Base-by-base conservation (phyloP, 1,140 invertebrate species). In the Solenopsis invicta region DNA sequence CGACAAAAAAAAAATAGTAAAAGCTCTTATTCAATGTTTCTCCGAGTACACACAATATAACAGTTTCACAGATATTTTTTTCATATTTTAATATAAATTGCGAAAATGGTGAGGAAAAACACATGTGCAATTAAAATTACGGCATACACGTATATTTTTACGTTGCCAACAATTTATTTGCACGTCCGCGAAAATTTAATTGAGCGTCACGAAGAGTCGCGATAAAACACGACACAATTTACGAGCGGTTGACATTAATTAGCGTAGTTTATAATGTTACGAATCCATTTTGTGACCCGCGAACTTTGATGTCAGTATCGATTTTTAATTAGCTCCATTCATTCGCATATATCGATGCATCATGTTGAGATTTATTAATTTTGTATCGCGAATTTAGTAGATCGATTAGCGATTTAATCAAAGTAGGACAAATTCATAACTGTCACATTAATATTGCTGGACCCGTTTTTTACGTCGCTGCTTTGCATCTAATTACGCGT, bases 211-310 rank as follows among this genome's bases (percentile, higher is more conserved):
- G n/a, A 72, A 48, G 54, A 61, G 66, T 72, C 18, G 41, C 67
- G 41, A 74, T 61, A 74, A 62, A 84, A 61, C 54, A 21, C 45
- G 56, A 50, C 41, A 61, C 80, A 75, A 75, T 84, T 84, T 75
- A 74, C 54, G 80, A 34, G 37, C 67, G 80, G 80, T 61, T 74
- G 69, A 84, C 80, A 62, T 74, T 84, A 84, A 84, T 84, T 84
- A 71, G 37, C 41, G 69, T 21, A 48, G 80, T 75, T 84, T 61
- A 54, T 84, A 84, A 75, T 84, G 41, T 84, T 84, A 84, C 69
- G 41, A 74, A 84, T 84, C 80, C 74, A 84, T 74, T 84, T 84
- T 50, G 41, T 69, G 69, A 74, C 21, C 29, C 54, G 67, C 54
- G 69, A 84, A 71, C 71, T 84, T n/a, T 62, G 80, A 74, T 29